Evolutionary conservation across 2,888 invertebrate species (phyloP), one percentile per base, ranked within the genome.

Genomic region (Lysandra bellargus): DNA sequence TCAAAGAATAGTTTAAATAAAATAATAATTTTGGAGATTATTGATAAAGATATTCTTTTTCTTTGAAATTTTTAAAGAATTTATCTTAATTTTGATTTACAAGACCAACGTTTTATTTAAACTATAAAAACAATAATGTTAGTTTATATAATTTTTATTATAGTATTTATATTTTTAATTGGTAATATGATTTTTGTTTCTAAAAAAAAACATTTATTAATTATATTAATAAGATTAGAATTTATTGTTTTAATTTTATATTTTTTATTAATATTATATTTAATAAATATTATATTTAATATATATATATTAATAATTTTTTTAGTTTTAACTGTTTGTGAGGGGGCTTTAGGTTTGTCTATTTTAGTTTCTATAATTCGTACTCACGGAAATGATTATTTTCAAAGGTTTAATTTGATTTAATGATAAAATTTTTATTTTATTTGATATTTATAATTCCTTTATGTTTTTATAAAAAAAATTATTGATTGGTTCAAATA

Each of bases 21-120:
- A 96, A 96, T 96, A 93, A 95, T 96, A 96, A 96, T 96, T 96
- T 96, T 96, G 96, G 95, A 95, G 94, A 96, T 96, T 96, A 96
- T 95, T 87, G 95, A 95, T 93, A 95, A 92, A 93, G 90, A 89
- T 9, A 80, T 85, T 89, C 90, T 94, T 95, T 95, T 95, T 94
- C 92, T 93, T 95, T 95, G 95, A 95, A 94, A 93, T 95, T 95
- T 95, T 95, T 94, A 95, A 95, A 95, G 89, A 89, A 86, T 81
- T 79, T 73, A 83, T 89, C 90, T 95, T 95, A 95, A 90, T 92
- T 95, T 95, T 96, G 95, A 85, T 95, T 96, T 96, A 96, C 96
- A 96, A 96, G 95, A 96, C 95, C 95, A 95, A 95, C 95, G 92
- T 96, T 96, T 96, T 96, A 76, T 82, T 95, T 96, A 95, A 96